Evolutionary conservation across 2,888 invertebrate genomes (phyloP).

Genomic region (Diarsia mendica): DNA sequence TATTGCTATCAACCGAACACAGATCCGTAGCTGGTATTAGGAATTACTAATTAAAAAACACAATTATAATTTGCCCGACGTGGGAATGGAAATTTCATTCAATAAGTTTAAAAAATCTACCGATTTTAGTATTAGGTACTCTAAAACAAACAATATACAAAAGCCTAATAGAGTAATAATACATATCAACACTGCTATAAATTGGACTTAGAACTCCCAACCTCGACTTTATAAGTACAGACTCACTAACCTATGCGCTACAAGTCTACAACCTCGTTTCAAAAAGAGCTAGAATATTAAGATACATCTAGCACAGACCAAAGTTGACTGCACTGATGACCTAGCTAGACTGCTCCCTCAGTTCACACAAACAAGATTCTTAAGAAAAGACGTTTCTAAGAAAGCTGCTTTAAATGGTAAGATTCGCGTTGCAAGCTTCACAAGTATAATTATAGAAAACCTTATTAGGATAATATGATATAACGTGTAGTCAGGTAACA

Average conservation of each 20-base stretch:
- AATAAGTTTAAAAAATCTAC: too few relatives aligned
- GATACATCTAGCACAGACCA: slow-evolving; percentile 15
- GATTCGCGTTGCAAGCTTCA: slow-evolving; percentile 2
- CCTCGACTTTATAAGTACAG: neutral
- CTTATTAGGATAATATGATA: slow-evolving; percentile 6
- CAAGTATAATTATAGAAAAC: slow-evolving; percentile 2
- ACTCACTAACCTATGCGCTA: neutral
- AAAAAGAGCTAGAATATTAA: slow-evolving; percentile 20
- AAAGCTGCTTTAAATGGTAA: slow-evolving; percentile 29
- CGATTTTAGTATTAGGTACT: too few relatives aligned
- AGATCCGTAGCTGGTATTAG: too few relatives aligned
- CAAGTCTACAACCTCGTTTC: neutral
- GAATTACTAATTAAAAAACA: too few relatives aligned
- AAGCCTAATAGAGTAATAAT: too few relatives aligned
- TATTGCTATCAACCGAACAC: too few relatives aligned
- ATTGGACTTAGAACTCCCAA: neutral
- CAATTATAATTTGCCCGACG: too few relatives aligned
- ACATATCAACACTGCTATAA: too few relatives aligned
- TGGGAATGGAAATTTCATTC: too few relatives aligned
- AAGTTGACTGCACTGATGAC: slow-evolving; percentile 25
- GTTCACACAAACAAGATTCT: slow-evolving; percentile 18
- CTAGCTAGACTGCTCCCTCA: slow-evolving; percentile 19
- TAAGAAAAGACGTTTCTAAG: slow-evolving; percentile 16
- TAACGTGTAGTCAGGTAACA: neutral
- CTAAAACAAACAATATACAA: too few relatives aligned